Base-by-base conservation (phyloP, 2,113 vertebrate species). In the Siphamia tubifer region DNA sequence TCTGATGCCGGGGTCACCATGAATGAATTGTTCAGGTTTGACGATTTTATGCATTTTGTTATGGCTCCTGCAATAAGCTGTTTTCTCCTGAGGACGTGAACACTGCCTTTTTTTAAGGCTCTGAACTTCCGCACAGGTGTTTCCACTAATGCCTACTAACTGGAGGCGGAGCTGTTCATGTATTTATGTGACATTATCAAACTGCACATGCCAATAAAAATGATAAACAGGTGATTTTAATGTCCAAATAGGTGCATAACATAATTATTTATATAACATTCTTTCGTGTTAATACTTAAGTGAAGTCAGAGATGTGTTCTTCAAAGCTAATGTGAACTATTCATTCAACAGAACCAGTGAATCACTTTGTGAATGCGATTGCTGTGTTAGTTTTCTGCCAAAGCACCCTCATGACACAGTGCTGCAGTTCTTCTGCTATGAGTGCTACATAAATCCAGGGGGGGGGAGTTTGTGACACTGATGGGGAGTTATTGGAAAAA, bases 371-470 rank as follows among this genome's bases (percentile, higher is more conserved):
- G 30, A 51, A 47, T 42, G 48, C 43, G 51, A 30, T 53, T 10
- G n/a, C 24, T 24, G 27, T 28, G 64, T 31, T n/a, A 24, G 12
- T n/a, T 10, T 57, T 48, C 43, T 58, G 55, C 34, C n/a, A 45
- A 68, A 34, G 24, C 38, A 20, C 16, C 36, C 12, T 30, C 28
- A 21, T 79, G 56, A 68, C 25, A 36, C 23, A 31, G 10, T 30
- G 57, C 63, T 17, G 47, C 1, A 6, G 38, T 31, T 56, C 47
- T 10, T 70, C 6, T 5, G 38, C 54, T 32, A 24, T n/a, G 1
- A 64, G 52, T 58, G 66, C 71, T 60, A 20, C 53, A 76, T 68
- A 51, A 52, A 32, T 74, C 65, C 42, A 43, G 42, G 40, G 20
- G 58, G 39, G 38, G 32, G 25, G n/a, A n/a, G n/a, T n/a, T 51